These are phyloP conservation scores for Naja naja DNA, from an alignment of 2,113 vertebrate species.

Conservation along the genomic window DNA sequence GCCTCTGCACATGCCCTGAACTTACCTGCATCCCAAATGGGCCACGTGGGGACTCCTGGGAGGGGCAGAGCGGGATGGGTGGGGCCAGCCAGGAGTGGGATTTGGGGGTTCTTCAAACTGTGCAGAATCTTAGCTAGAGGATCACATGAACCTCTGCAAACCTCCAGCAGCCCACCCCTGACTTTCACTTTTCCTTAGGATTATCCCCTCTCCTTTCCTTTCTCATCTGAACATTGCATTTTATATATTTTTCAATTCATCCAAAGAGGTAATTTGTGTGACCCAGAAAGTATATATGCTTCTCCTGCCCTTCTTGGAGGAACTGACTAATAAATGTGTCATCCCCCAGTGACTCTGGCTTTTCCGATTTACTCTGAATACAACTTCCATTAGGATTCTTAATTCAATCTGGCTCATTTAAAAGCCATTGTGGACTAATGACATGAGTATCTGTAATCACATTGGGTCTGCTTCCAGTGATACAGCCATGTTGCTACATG, in stretches of 20 bases:
- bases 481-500: conserved; percentile 29
- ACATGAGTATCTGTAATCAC: conserved; percentile 45
- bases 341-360: conserved; percentile 39
- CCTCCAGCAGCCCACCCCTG: too few relatives aligned
- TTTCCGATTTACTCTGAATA: conserved; percentile 46
- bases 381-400: conserved; percentile 46
- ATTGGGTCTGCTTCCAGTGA: conserved; percentile 51
- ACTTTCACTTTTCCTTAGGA: not conserved
- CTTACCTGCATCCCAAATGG: too few relatives aligned
- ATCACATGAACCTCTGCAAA: too few relatives aligned
- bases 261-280: not conserved
- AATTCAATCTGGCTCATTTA: conserved; percentile 61
- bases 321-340: conserved; percentile 26
- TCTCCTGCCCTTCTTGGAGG: conserved; percentile 44
- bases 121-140: too few relatives aligned
- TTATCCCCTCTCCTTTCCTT: not conserved
- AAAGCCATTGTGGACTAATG: conserved; percentile 53
- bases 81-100: too few relatives aligned
- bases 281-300: conserved; percentile 34
- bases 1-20: too few relatives aligned
- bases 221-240: not conserved
- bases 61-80: too few relatives aligned
- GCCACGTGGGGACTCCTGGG: too few relatives aligned
- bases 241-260: conserved; percentile 19
- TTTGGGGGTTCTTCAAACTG: too few relatives aligned